Evolutionary conservation across 2,113 vertebrate species (phyloP).

Genomic region (Psammodynastes pulverulentus): DNA sequence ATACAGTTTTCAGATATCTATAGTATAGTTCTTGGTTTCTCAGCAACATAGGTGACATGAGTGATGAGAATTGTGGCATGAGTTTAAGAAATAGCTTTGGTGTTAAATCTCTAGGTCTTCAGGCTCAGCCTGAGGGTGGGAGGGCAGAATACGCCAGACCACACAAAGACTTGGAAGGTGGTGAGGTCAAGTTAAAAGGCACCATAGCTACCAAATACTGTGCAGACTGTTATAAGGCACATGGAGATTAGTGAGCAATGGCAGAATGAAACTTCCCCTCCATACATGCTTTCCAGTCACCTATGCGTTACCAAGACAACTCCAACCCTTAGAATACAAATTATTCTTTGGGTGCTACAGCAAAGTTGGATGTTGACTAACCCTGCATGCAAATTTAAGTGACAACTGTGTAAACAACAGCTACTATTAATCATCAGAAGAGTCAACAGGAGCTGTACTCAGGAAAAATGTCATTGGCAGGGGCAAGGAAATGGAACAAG

Average conservation of each 20-base stretch:
- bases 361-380: slow-evolving; percentile 62
- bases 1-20: not conserved
- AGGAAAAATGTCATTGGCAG: slow-evolving; percentile 66
- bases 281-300: slow-evolving; percentile 84
- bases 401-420: slow-evolving; percentile 79
- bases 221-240: slow-evolving; percentile 64
- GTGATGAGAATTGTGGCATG: not conserved
- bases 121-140: not conserved
- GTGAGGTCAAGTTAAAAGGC: slow-evolving; percentile 42
- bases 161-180: not conserved
- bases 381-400: slow-evolving; percentile 72
- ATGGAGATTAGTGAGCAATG: slow-evolving; percentile 67
- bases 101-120: not conserved
- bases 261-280: slow-evolving; percentile 75
- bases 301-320: slow-evolving; percentile 89
- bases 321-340: slow-evolving; percentile 80
- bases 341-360: slow-evolving; percentile 70
- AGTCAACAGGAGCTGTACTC: slow-evolving; percentile 68
- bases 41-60: not conserved
- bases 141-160: slow-evolving; percentile 4
- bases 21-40: not conserved
- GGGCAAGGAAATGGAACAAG: slow-evolving; percentile 65
- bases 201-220: slow-evolving; percentile 62
- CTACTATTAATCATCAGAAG: slow-evolving; percentile 74
- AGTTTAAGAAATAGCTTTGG: not conserved